Evolutionary conservation across 2,888 invertebrate species (phyloP).

Genomic region (Frankliniella intonsa): DNA sequence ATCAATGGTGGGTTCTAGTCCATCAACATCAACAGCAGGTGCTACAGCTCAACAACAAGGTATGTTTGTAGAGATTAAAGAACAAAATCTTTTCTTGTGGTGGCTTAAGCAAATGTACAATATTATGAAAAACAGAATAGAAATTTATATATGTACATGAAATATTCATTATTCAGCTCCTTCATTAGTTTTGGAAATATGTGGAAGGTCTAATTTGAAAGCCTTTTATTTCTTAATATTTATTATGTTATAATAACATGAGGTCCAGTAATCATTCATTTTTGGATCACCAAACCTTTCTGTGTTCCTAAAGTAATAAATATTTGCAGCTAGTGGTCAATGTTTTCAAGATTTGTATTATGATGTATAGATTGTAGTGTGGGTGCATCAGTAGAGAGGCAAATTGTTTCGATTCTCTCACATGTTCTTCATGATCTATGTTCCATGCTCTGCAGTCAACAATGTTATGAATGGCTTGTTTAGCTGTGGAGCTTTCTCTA

Average conservation of each 20-base stretch:
- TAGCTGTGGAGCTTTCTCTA: background rate
- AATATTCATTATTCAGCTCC: background rate
- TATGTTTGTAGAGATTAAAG: background rate
- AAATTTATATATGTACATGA: background rate
- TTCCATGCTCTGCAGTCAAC: too few relatives aligned
- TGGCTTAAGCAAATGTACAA: background rate
- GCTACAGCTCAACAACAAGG: background rate
- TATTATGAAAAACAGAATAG: background rate
- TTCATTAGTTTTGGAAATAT: background rate
- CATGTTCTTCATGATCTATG: background rate
- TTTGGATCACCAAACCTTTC: too few relatives aligned
- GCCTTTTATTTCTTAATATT: too few relatives aligned
- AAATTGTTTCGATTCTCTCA: background rate
- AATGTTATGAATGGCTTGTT: background rate
- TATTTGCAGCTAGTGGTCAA: background rate
- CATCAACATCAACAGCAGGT: background rate
- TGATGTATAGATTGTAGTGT: background rate
- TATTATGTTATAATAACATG: too few relatives aligned
- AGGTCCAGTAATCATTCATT: too few relatives aligned
- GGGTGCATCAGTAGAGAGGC: background rate
- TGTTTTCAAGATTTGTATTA: background rate
- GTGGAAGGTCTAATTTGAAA: too few relatives aligned
- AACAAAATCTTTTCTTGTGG: background rate
- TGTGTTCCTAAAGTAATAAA: too few relatives aligned
- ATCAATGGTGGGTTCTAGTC: conserved; percentile 21